Conservation (phyloP, 1,140 invertebrate genomes). For the Neodiprion pinetum region DNA sequence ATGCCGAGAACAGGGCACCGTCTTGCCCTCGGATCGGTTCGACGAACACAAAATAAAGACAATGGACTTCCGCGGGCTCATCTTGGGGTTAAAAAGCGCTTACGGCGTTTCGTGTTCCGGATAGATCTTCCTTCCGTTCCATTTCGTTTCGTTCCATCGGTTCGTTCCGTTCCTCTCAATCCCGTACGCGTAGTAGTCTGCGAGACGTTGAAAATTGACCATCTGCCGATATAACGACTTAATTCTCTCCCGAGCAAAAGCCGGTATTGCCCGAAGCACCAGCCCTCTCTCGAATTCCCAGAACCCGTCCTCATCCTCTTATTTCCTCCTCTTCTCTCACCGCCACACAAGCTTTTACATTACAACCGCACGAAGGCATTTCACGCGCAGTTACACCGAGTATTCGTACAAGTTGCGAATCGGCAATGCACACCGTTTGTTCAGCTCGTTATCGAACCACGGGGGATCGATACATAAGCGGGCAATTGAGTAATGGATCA, state of each 20-base stretch:
- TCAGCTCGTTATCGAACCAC: too few species aligned
- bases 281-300: not conserved
- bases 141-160: not conserved
- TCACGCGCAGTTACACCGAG: too few species aligned
- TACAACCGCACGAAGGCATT: too few species aligned
- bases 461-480: not conserved
- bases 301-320: not conserved
- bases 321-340: not conserved
- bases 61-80: slow-evolving; percentile 28
- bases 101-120: slow-evolving; percentile 12
- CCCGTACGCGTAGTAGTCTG: not conserved
- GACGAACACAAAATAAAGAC: slow-evolving; percentile 40
- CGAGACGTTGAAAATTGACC: slow-evolving; percentile 37
- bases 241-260: slow-evolving; percentile 39
- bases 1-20: slow-evolving; percentile 18
- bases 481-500: not conserved
- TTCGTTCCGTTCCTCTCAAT: too few species aligned
- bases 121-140: not conserved
- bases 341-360: not conserved
- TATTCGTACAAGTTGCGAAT: not conserved
- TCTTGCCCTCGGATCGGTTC: slow-evolving; percentile 13
- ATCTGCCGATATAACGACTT: slow-evolving; percentile 60
- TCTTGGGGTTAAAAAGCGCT: slow-evolving; percentile 15
- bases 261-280: not conserved
- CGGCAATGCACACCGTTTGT: not conserved